Evolutionary conservation across 2,888 invertebrate genomes (phyloP), one percentile per base, ranked within the genome.

Genomic region (Chalcis sispes): DNA sequence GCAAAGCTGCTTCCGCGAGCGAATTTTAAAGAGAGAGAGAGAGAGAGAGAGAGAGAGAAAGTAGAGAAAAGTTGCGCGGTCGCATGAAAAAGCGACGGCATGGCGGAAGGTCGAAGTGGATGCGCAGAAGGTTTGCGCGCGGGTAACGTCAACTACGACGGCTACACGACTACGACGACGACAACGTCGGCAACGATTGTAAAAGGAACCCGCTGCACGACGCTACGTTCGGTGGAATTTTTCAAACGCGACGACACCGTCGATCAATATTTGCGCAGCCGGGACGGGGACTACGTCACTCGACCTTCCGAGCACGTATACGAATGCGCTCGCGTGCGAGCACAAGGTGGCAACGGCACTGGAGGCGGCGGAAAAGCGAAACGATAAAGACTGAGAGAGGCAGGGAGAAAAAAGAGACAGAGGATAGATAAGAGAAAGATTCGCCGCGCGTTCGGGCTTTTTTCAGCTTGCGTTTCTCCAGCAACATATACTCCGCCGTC

Each of bases 251-350:
- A 65, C 77, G 77, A 65, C 74, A 50, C 15, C 83, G 83, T 87
- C 87, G 88, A 88, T 88, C 88, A 88, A 88, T 88, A 88, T 88
- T 88, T 88, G 87, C 88, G 85, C 88, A 88, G 88, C 88, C 88
- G 88, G 78, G 74, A 62, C 48, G 61, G 62, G 18, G 59, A 76
- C 73, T 79, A 83, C 88, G 88, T 88, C 88, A 88, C 86, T 87
- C 88, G 88, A 88, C 88, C 88, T 88, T 88, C 88, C 86, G 83
- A n/a, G n/a, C n/a, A n/a, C n/a, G n/a, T n/a, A n/a, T n/a, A n/a
- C n/a, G n/a, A n/a, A n/a, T n/a, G n/a, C n/a, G n/a, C n/a, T n/a
- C n/a, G n/a, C n/a, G n/a, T n/a, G n/a, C n/a, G n/a, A n/a, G n/a
- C n/a, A n/a, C n/a, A n/a, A n/a, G n/a, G n/a, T n/a, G n/a, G n/a